Conservation (phyloP, 2,113 vertebrate genomes). For the Toxotes jaculatrix region DNA sequence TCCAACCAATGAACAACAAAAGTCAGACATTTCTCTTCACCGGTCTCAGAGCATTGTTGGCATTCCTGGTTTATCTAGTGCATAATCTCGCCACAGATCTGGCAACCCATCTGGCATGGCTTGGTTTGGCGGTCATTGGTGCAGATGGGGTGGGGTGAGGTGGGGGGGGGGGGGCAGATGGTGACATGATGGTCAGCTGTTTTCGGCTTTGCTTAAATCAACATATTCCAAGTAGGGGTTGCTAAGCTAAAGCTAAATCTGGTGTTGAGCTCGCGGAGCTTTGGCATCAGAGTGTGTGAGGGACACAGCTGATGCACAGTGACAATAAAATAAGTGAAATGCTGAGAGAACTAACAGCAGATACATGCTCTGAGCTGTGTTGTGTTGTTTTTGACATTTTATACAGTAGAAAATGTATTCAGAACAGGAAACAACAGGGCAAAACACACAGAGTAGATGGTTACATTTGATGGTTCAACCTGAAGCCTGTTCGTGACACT, state of each 20-base stretch:
- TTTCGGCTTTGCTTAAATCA: conserved; percentile 53
- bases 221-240: conserved; percentile 29
- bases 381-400: too few species aligned
- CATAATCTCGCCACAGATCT: conserved; percentile 58
- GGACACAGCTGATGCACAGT: background rate
- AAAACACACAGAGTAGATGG: too few species aligned
- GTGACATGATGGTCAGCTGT: conserved; percentile 57
- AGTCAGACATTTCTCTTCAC: background rate
- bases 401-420: too few species aligned
- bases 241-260: conserved; percentile 50
- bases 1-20: background rate
- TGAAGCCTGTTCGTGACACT: too few species aligned
- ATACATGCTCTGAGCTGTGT: background rate
- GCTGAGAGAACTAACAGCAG: background rate
- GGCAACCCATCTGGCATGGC: conserved; percentile 68
- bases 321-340: background rate
- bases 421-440: too few species aligned
- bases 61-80: conserved; percentile 49
- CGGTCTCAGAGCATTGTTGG: conserved; percentile 2
- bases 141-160: conserved; percentile 1
- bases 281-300: background rate
- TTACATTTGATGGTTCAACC: too few species aligned
- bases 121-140: conserved; percentile 41
- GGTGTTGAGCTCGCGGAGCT: conserved; percentile 19
- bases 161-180: conserved; percentile 52